phyloP scores from a whole-genome alignment of 2,113 vertebrate species.

The Grantiella picta region DNA sequence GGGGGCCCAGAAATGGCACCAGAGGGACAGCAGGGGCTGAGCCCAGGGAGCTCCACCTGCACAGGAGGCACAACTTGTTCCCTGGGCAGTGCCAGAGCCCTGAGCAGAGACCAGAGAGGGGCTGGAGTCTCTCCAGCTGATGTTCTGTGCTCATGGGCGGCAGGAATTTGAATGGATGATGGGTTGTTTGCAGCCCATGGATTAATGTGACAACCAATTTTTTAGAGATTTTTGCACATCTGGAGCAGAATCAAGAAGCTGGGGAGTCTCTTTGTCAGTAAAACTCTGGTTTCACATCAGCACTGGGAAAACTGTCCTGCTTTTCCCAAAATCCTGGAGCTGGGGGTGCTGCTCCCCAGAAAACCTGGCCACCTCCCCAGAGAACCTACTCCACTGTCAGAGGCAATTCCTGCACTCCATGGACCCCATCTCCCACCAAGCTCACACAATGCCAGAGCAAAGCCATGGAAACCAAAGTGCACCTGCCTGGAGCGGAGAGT shows the following conservation, averaged over 20 bases:
- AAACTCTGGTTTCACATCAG: background rate
- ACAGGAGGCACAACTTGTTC: background rate
- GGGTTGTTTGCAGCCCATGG: background rate
- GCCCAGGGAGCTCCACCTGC: background rate
- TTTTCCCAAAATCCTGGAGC: background rate
- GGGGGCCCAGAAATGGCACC: background rate
- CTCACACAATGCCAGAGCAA: background rate
- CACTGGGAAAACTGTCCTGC: background rate
- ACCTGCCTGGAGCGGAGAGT: background rate
- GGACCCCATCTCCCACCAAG: background rate
- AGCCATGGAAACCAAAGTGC: accelerated
- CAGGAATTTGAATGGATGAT: accelerated
- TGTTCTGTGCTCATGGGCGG: background rate
- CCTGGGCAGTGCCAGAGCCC: background rate
- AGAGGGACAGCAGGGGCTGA: accelerated
- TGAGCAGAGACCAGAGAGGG: background rate
- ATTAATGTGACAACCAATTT: background rate
- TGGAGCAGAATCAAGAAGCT: background rate
- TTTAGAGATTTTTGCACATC: background rate
- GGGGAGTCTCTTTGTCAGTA: background rate
- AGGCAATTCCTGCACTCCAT: background rate
- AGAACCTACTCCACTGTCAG: background rate
- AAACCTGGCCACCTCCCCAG: background rate
- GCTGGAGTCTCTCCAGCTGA: background rate
- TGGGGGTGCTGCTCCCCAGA: background rate